phyloP scores from a whole-genome alignment of 2,888 invertebrate species.

The Philonicus albiceps region DNA sequence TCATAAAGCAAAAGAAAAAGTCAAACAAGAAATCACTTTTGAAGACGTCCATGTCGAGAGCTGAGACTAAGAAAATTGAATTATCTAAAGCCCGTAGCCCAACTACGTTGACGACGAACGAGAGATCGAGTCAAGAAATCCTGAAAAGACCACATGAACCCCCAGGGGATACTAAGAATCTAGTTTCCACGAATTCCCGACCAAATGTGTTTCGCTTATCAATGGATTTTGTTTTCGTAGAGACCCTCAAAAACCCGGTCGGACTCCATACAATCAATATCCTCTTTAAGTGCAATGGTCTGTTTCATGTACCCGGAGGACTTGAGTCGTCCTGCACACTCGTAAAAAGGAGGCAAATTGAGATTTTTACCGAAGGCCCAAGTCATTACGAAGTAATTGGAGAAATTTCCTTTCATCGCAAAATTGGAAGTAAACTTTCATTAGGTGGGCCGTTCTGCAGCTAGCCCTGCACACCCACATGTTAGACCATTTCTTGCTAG shows the following conservation, averaged over 20 bases:
- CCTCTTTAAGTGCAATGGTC: constrained; percentile 31
- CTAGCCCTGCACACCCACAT: no score
- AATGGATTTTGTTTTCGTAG: constrained; percentile 18
- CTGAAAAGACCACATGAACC: constrained; percentile 10
- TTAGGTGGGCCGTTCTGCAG: not conserved
- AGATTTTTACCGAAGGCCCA: constrained; percentile 18
- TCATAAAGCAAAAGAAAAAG: not conserved
- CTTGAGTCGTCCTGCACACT: not conserved
- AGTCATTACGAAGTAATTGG: constrained; percentile 29
- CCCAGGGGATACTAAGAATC: not conserved
- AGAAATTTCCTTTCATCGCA: constrained; percentile 20
- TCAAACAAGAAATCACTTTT: not conserved
- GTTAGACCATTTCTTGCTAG: not conserved
- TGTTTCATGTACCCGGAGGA: constrained; percentile 35
- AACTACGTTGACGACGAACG: not conserved
- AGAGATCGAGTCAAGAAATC: not conserved
- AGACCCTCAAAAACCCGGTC: not conserved
- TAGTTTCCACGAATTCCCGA: not conserved
- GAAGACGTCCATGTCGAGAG: not conserved
- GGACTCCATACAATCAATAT: constrained; percentile 7
- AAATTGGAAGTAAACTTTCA: constrained; percentile 32
- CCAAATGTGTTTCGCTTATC: constrained; percentile 24
- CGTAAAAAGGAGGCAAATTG: constrained; percentile 10
- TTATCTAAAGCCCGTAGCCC: not conserved
- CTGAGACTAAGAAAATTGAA: constrained; percentile 1